These are phyloP conservation scores for Heliconius melpomene DNA, from an alignment of 1,140 invertebrate species.

Conservation along the genomic window DNA sequence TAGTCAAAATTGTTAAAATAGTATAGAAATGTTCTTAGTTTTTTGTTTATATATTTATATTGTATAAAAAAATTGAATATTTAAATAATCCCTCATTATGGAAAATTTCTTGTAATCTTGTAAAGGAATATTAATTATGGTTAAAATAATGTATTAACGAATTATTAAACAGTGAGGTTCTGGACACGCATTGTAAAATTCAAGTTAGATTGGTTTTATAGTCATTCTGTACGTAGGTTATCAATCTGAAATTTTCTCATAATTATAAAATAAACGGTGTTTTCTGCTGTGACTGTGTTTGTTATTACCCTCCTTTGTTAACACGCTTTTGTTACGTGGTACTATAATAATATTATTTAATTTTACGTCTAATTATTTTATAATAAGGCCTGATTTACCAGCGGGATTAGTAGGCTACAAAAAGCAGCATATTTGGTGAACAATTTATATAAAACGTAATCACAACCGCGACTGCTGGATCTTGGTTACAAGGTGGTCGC, in stretches of 20 bases:
- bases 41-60: conserved; percentile 56
- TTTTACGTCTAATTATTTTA: no score
- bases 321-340: neutral
- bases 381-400: no score
- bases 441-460: no score
- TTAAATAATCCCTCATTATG: conserved; percentile 64
- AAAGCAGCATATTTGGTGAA: no score
- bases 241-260: conserved; percentile 82
- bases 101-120: conserved; percentile 72
- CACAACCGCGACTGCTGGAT: no score
- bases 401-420: no score
- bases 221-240: conserved; percentile 81
- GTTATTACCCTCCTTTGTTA: conserved; percentile 22
- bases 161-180: conserved; percentile 65
- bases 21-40: conserved; percentile 65
- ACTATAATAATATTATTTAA: no score
- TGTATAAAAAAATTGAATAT: conserved; percentile 60
- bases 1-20: conserved; percentile 75
- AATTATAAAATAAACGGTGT: conserved; percentile 83
- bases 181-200: conserved; percentile 73
- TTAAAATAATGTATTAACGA: conserved; percentile 62
- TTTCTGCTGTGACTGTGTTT: conserved; percentile 77
- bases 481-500: no score
- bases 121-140: conserved; percentile 67
- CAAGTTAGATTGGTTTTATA: conserved; percentile 80